Evolutionary conservation across 2,888 invertebrate genomes (phyloP).

Genomic region (Mystacides longicornis): DNA sequence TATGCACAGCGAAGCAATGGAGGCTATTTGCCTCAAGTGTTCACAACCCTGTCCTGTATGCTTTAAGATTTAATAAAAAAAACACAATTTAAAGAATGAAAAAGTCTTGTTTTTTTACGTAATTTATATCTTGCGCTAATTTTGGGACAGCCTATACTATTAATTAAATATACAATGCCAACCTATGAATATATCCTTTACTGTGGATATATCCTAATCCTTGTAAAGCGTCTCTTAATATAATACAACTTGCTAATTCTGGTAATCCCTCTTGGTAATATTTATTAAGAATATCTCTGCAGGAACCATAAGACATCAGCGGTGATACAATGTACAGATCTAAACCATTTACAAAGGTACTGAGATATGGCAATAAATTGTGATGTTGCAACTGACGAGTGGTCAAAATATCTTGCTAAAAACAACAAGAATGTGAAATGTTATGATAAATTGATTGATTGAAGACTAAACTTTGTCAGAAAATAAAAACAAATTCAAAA

Average conservation of each 20-base stretch:
- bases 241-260: slow-evolving; percentile 71
- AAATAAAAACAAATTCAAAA: too few relatives aligned
- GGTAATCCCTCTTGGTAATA: slow-evolving; percentile 74
- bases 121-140: not conserved
- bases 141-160: not conserved
- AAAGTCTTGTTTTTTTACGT: not conserved
- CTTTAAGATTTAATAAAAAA: too few relatives aligned
- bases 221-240: slow-evolving; percentile 68
- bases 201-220: slow-evolving; percentile 81
- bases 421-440: slow-evolving; percentile 22
- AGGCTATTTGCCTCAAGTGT: too few relatives aligned
- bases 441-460: not conserved
- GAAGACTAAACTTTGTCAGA: not conserved
- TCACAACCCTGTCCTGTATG: too few relatives aligned
- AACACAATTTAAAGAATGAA: not conserved
- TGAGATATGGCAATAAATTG: slow-evolving; percentile 67
- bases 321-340: slow-evolving; percentile 77
- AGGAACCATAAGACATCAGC: slow-evolving; percentile 78
- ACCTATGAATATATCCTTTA: slow-evolving; percentile 81
- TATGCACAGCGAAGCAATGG: too few relatives aligned
- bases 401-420: slow-evolving; percentile 71
- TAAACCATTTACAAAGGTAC: slow-evolving; percentile 69
- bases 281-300: slow-evolving; percentile 66
- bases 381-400: slow-evolving; percentile 72
- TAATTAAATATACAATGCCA: slow-evolving; percentile 17